Conservation (phyloP, 2,888 invertebrate species). For the Pammene aurita region DNA sequence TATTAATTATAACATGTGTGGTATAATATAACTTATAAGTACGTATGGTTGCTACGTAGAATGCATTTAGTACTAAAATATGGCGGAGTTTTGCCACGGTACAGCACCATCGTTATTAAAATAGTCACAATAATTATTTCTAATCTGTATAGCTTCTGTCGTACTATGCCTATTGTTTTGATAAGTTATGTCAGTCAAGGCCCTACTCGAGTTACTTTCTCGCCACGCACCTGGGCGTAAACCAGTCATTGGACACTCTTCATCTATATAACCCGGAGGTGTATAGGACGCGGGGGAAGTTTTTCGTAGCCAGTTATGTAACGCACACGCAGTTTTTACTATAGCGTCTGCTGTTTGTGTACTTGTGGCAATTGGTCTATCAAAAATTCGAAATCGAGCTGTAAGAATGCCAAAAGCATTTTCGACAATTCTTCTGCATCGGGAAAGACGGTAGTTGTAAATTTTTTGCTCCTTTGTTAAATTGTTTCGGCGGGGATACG, state of each 20-base stretch:
- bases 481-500: constrained; percentile 24
- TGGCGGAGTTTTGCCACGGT: too few species aligned
- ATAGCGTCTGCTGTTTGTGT: constrained; percentile 7
- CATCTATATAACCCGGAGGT: constrained; percentile 7
- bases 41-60: too few species aligned
- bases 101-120: too few species aligned
- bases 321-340: constrained; percentile 7
- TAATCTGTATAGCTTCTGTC: constrained; percentile 7
- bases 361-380: too few species aligned
- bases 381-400: too few species aligned
- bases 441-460: too few species aligned
- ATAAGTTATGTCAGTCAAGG: constrained; percentile 5
- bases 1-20: too few species aligned
- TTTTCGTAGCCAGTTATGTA: constrained; percentile 5
- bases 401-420: too few species aligned
- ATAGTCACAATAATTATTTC: constrained; percentile 7
- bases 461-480: too few species aligned
- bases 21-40: too few species aligned
- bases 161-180: constrained; percentile 7
- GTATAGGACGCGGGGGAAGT: constrained; percentile 7
- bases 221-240: constrained; percentile 6
- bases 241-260: constrained; percentile 7
- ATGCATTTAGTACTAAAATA: too few species aligned
- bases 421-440: too few species aligned
- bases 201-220: constrained; percentile 5